Conservation (phyloP, 64 coral and sea anemone species). For the Actinia equina region DNA sequence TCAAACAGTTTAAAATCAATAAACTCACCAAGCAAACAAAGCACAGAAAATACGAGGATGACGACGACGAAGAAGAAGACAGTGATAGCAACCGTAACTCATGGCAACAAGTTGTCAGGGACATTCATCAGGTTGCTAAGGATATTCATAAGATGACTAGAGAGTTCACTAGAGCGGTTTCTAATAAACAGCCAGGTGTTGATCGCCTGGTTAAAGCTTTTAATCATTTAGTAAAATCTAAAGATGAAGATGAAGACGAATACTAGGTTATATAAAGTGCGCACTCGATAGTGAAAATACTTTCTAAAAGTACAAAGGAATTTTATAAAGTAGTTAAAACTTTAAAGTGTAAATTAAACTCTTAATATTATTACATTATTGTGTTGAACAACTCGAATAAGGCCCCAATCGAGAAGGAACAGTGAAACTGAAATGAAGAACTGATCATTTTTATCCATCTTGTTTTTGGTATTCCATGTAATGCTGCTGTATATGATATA, state of each 20-base stretch:
- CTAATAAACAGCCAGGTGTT: slow-evolving; percentile 13
- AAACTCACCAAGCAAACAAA: neutral
- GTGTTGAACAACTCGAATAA: too few species aligned
- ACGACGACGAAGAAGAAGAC: neutral
- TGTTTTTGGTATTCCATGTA: too few species aligned
- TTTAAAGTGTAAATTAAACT: neutral
- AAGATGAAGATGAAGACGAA: slow-evolving; percentile 6
- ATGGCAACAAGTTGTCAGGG: slow-evolving; percentile 20
- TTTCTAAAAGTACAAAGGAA: neutral
- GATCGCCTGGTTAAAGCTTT: slow-evolving; percentile 24
- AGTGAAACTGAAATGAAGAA: too few species aligned
- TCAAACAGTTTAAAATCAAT: neutral
- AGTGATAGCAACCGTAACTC: neutral
- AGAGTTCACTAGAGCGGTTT: neutral
- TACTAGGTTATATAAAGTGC: neutral
- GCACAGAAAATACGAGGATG: neutral
- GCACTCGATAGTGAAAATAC: neutral
- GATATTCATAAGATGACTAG: slow-evolving; percentile 14
- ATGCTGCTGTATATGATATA: too few species aligned
- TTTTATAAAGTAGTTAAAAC: neutral
- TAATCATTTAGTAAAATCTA: neutral
- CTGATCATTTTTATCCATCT: too few species aligned
- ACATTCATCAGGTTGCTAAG: slow-evolving; percentile 9
- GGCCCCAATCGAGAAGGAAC: too few species aligned
- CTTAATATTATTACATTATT: too few species aligned